Percentiles rank a stretch among this genome's conserved stretches.
These are phyloP conservation scores for Eulemur macaco DNA, from an alignment of 2,113 vertebrate species.

Conservation along the genomic window DNA sequence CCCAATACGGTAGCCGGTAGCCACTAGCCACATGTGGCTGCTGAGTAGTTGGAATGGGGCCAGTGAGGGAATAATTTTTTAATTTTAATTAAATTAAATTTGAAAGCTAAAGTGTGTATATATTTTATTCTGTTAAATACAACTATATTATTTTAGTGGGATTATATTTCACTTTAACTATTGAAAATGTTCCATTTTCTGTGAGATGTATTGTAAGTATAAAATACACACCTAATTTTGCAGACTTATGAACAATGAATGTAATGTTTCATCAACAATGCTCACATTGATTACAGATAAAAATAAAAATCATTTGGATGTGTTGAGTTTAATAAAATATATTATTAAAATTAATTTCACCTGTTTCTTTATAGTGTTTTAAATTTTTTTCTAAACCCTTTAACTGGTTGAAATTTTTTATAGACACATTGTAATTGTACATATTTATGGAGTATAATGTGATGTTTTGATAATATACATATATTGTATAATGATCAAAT, in stretches of 20 bases:
- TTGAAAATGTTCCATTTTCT: not conserved
- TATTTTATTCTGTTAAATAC: not conserved
- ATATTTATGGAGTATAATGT: not conserved
- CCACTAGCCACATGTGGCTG: not conserved
- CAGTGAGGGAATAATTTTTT: not conserved
- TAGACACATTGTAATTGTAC: not conserved
- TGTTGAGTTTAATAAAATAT: not conserved
- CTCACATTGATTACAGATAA: not conserved
- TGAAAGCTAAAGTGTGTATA: not conserved
- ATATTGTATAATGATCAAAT: not conserved
- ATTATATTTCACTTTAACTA: not conserved
- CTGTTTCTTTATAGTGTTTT: not conserved
- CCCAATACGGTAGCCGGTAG: accelerated
- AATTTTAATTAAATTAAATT: not conserved
- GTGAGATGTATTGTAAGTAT: not conserved
- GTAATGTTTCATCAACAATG: not conserved
- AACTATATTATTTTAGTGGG: not conserved
- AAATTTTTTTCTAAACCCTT: not conserved
- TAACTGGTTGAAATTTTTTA: not conserved
- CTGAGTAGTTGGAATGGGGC: not conserved
- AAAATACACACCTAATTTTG: not conserved
- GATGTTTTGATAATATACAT: not conserved
- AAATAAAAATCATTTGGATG: not conserved
- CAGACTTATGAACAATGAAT: not conserved
- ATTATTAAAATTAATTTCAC: not conserved